phyloP scores from a whole-genome alignment of 2,888 invertebrate species.

The Aleiodes leptofemur region DNA sequence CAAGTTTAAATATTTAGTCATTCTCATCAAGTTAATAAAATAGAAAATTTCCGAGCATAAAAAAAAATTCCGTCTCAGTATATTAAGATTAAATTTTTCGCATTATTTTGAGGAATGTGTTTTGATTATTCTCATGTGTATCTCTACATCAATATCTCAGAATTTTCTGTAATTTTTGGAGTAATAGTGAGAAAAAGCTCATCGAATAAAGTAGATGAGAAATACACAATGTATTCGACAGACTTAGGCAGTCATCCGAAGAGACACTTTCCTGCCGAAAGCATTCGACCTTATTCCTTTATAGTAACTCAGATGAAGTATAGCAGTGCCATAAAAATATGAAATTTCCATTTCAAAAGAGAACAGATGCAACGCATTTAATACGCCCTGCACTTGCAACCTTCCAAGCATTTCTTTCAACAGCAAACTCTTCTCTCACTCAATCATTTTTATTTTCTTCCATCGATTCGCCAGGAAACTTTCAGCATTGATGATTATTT shows the following conservation, averaged over 20 bases:
- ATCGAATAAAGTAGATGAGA: constrained; percentile 18
- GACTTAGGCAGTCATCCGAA: neutral
- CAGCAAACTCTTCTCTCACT: neutral
- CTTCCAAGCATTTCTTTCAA: constrained; percentile 2
- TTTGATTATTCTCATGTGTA: neutral
- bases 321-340: constrained; percentile 46
- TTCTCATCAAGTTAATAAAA: too few relatives aligned
- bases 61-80: too few relatives aligned
- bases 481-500: too few relatives aligned
- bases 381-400: constrained; percentile 14
- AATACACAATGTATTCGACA: neutral
- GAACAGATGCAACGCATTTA: constrained; percentile 48
- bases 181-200: neutral
- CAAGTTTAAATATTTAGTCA: too few relatives aligned
- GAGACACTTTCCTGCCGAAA: constrained; percentile 18
- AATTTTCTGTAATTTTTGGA: too few relatives aligned
- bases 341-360: constrained; percentile 52
- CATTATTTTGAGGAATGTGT: constrained; percentile 14
- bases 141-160: neutral
- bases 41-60: too few relatives aligned
- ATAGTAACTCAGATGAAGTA: constrained; percentile 5
- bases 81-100: neutral
- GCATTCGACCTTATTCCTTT: constrained; percentile 8
- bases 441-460: constrained; percentile 3
- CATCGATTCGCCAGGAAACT: too few relatives aligned